Base-by-base conservation (phyloP, 1,140 invertebrate species). In the Pristionchus pacificus region DNA sequence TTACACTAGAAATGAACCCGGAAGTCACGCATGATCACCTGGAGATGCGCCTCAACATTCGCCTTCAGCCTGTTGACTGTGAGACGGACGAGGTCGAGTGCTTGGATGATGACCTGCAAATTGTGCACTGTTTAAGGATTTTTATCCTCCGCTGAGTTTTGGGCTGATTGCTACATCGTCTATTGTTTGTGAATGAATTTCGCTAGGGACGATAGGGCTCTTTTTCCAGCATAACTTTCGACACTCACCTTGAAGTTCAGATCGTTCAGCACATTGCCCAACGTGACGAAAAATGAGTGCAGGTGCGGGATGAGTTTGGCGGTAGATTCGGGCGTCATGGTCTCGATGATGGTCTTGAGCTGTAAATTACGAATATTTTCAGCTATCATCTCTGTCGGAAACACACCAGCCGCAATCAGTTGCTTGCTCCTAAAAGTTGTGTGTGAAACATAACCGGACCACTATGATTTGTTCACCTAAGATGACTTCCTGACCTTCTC, bases 181-280 rank as follows among this genome's bases (percentile, higher is more conserved):
- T n/a, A n/a, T n/a, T n/a, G n/a, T n/a, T n/a, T n/a, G n/a, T n/a
- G n/a, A n/a, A n/a, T n/a, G n/a, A n/a, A n/a, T n/a, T n/a, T n/a
- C n/a, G n/a, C n/a, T n/a, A n/a, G n/a, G n/a, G n/a, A n/a, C n/a
- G n/a, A n/a, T n/a, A n/a, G n/a, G n/a, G n/a, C n/a, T n/a, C n/a
- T n/a, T n/a, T n/a, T n/a, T n/a, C n/a, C n/a, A n/a, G n/a, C n/a
- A n/a, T n/a, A n/a, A n/a, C n/a, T n/a, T n/a, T n/a, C n/a, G n/a
- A n/a, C n/a, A n/a, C n/a, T 61, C 24, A 72, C 73, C 60, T 70
- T 72, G 25, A 74, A 74, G 27, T 74, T 74, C 30, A 74, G 59
- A 63, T 74, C 73, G 27, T 64, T 69, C 64, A 74, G 33, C 25
- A 74, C 73, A 72, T 74, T 71, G 10, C 60, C 72, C 28, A 74